Evolutionary conservation across 2,888 invertebrate genomes (phyloP), one percentile per base, ranked within the genome.

Genomic region (Poecilus cupreus): DNA sequence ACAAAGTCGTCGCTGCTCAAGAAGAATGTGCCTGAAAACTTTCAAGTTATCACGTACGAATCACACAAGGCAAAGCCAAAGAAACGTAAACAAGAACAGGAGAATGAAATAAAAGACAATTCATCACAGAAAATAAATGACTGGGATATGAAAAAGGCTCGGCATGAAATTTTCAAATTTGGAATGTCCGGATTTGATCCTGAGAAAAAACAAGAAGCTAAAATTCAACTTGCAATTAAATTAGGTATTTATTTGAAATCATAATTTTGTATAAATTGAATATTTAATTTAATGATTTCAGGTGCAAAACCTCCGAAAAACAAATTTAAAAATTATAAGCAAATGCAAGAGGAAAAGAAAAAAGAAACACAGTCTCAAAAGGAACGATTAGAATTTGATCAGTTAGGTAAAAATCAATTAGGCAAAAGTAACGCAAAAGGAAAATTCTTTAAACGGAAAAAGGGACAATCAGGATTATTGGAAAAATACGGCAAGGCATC

Each of bases 121-220:
- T 51, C 13, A 51, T 2, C 54, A 2, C 16, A 5, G 32, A 86
- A 82, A 13, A 82, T 86, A 60, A 88, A 89, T 60, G 93, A 93
- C 85, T 90, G 94, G 83, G 94, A 95, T 85, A 92, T 97, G 85
- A 95, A 95, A 85, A 93, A 91, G 85, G 94, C 95, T 0, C 92
- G 95, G 75, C 94, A 94, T 88, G 97, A 97, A 87, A 92, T 97
- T 3, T 92, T 96, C 5, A 96, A 95, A 86, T 96, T 97, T 88
- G 96, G 96, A 37, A 94, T 96, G 89, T 92, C 93, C 24, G 96
- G 96, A 76, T 93, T 96, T 79, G 91, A 93, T 80, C 90, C 93
- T 1, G 90, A 91, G 8, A 93, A 94, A 86, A 94, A 95, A 85
- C 92, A 93, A 85, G 93, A 95, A 87, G 96, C 96, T n/a, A 94